phyloP scores from a whole-genome alignment of 2,113 vertebrate genomes.

The Pangasianodon hypophthalmus region DNA sequence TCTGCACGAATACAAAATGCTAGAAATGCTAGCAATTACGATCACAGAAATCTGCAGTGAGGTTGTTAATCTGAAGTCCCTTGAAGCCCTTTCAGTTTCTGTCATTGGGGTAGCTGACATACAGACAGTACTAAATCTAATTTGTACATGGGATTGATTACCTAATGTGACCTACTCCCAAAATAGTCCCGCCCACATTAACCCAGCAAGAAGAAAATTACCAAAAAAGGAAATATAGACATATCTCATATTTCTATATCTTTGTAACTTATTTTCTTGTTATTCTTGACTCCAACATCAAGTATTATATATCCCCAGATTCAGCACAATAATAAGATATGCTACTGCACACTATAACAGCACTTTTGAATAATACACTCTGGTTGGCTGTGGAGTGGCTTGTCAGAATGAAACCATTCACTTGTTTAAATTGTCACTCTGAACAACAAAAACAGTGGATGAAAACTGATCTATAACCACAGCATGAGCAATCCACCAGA shows the following conservation, averaged over 20 bases:
- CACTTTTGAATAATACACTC: background rate
- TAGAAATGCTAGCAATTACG: background rate
- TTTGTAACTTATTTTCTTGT: background rate
- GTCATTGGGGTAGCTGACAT: background rate
- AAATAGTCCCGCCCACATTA: background rate
- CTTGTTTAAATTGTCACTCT: background rate
- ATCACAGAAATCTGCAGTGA: background rate
- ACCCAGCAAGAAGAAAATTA: background rate
- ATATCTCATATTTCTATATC: background rate
- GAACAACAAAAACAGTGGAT: background rate
- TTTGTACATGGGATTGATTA: background rate
- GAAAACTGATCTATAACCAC: constrained; percentile 13
- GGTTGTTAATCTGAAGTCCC: background rate
- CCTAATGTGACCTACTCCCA: background rate
- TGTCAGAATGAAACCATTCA: background rate
- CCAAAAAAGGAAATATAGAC: background rate
- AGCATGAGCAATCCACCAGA: background rate
- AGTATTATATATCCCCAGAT: background rate
- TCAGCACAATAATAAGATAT: background rate
- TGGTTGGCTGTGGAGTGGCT: background rate
- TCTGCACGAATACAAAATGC: background rate
- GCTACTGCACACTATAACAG: background rate
- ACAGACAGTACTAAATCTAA: background rate
- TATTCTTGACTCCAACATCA: background rate
- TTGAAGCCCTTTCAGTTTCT: background rate